These are phyloP conservation scores for Latrodectus geometricus DNA, from an alignment of 1,140 invertebrate genomes.

Conservation along the genomic window DNA sequence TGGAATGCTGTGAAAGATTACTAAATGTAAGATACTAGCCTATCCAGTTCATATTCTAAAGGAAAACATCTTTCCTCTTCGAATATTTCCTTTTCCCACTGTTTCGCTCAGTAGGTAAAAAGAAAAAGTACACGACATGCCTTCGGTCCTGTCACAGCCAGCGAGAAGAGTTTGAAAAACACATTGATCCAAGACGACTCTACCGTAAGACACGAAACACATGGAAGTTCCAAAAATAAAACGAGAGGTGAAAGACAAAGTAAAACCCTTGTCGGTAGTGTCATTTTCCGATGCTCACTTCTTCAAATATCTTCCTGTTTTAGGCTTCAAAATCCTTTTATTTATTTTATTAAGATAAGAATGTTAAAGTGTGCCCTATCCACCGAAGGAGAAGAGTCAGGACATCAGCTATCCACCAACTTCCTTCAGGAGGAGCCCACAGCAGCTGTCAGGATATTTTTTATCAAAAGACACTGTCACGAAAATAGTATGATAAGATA, in stretches of 20 bases:
- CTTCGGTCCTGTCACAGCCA: background rate
- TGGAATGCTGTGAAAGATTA: too few relatives aligned
- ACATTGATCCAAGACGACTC: conserved; percentile 15
- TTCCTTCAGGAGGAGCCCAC: too few relatives aligned
- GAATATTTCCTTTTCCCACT: too few relatives aligned
- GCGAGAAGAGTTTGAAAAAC: background rate
- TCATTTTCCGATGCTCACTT: conserved; percentile 28
- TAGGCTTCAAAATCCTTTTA: background rate
- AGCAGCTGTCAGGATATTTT: background rate
- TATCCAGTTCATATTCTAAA: too few relatives aligned
- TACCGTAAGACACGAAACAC: background rate
- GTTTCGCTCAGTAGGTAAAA: too few relatives aligned
- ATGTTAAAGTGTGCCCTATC: background rate
- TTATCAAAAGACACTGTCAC: background rate
- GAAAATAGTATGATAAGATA: background rate
- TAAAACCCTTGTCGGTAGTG: conserved; percentile 9
- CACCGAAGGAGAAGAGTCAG: background rate
- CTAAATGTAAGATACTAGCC: too few relatives aligned
- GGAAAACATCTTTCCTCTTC: too few relatives aligned
- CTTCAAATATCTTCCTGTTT: conserved; percentile 28
- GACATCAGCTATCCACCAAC: background rate
- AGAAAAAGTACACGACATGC: background rate
- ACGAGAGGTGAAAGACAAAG: background rate
- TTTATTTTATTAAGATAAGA: background rate
- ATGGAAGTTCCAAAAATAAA: conserved; percentile 29